Evolutionary conservation across 1,140 invertebrate genomes (phyloP).

Genomic region (Leucophenga varia): DNA sequence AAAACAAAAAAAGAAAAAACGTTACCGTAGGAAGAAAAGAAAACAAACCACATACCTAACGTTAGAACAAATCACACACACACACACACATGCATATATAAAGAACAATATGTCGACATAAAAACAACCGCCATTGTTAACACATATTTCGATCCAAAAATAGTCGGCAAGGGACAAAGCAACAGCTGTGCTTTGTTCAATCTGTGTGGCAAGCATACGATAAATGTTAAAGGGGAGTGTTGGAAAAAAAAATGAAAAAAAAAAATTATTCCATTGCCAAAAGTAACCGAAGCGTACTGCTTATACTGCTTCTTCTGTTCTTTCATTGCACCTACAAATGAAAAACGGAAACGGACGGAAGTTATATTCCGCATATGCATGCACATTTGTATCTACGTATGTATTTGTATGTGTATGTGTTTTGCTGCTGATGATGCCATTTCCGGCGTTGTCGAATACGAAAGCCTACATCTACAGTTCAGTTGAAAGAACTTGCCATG

Average conservation of each 20-base stretch:
- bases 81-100: conserved; percentile 4
- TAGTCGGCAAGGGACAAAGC: no score
- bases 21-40: not conserved
- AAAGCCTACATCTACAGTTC: no score
- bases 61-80: conserved; percentile 11
- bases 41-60: conserved; percentile 7
- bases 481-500: no score
- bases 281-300: no score
- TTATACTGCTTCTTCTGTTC: not conserved
- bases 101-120: not conserved
- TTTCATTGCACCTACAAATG: conserved; percentile 1
- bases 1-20: conserved; percentile 10
- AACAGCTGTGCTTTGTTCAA: not conserved
- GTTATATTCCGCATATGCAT: not conserved
- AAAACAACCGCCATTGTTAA: not conserved
- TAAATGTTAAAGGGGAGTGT: not conserved
- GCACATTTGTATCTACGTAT: no score
- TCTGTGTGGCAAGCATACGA: not conserved
- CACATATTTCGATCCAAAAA: no score
- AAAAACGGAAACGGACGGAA: conserved; percentile 14
- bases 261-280: no score
- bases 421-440: not conserved
- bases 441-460: not conserved
- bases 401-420: no score
- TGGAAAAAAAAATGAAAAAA: not conserved